A percentile compares a stretch with the other conserved stretches of the same genome.
Evolutionary conservation across 2,113 vertebrate genomes (phyloP).

Genomic region (Psittacula cyanocephala): DNA sequence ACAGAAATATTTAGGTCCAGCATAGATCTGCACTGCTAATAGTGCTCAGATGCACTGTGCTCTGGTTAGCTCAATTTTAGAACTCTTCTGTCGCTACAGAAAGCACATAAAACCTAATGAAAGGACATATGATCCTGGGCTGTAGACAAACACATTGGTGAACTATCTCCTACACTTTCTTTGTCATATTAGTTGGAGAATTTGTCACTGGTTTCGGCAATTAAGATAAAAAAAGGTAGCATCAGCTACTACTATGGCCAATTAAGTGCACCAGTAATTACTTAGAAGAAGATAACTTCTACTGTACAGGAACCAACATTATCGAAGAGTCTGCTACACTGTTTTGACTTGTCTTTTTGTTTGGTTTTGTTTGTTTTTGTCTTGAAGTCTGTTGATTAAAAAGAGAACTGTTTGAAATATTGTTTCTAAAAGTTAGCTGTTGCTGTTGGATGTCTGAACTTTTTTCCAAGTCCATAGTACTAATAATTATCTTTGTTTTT

Average conservation of each 20-base stretch:
- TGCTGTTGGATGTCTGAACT: background rate
- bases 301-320: background rate
- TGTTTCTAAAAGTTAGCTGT: background rate
- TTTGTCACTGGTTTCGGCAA: background rate
- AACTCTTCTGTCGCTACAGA: background rate
- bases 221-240: background rate
- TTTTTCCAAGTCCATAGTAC: background rate
- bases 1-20: background rate
- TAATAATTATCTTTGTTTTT: background rate
- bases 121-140: background rate
- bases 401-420: background rate
- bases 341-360: background rate
- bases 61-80: background rate
- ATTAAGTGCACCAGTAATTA: background rate
- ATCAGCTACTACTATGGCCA: background rate
- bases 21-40: background rate
- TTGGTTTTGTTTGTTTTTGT: background rate
- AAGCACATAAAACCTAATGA: background rate
- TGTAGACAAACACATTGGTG: background rate
- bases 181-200: background rate
- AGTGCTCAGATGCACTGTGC: fast-evolving
- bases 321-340: background rate
- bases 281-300: background rate
- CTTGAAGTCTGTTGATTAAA: background rate
- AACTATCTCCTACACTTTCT: background rate